Conservation (phyloP, 2,888 invertebrate genomes). For the Polydrusus pterygomalis region DNA sequence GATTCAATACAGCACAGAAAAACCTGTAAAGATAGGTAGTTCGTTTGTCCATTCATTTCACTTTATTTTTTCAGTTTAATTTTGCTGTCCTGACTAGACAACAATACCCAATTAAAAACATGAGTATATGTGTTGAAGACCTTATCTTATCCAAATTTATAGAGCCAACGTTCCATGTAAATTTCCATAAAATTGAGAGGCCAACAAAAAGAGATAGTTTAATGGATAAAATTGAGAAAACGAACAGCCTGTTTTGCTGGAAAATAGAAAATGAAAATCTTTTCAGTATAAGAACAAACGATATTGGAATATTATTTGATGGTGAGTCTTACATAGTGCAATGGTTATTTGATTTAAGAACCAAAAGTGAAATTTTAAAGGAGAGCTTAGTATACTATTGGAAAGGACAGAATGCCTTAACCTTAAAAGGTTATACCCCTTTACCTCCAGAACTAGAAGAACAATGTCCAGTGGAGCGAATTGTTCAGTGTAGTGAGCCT, state of each 20-base stretch:
- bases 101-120: background rate
- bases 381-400: constrained; percentile 60
- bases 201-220: constrained; percentile 22
- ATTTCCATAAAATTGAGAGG: constrained; percentile 52
- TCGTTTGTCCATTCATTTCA: no score
- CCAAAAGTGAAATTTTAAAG: constrained; percentile 41
- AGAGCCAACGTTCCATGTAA: constrained; percentile 55
- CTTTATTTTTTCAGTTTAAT: no score
- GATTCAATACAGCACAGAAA: no score
- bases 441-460: constrained; percentile 60
- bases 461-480: constrained; percentile 59
- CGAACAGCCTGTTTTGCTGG: constrained; percentile 55
- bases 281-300: constrained; percentile 25
- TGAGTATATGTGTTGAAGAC: constrained; percentile 48
- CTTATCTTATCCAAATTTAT: constrained; percentile 39
- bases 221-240: constrained; percentile 43
- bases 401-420: constrained; percentile 60
- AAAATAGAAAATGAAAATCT: constrained; percentile 55
- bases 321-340: constrained; percentile 59
- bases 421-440: constrained; percentile 61
- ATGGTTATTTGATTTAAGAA: constrained; percentile 57
- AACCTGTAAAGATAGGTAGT: no score
- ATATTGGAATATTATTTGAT: constrained; percentile 57
- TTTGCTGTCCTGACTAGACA: no score
- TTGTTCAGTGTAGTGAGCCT: constrained; percentile 63